These are phyloP conservation scores for Hirudinaria manillensis DNA, from an alignment of 2,888 invertebrate genomes.

Conservation along the genomic window DNA sequence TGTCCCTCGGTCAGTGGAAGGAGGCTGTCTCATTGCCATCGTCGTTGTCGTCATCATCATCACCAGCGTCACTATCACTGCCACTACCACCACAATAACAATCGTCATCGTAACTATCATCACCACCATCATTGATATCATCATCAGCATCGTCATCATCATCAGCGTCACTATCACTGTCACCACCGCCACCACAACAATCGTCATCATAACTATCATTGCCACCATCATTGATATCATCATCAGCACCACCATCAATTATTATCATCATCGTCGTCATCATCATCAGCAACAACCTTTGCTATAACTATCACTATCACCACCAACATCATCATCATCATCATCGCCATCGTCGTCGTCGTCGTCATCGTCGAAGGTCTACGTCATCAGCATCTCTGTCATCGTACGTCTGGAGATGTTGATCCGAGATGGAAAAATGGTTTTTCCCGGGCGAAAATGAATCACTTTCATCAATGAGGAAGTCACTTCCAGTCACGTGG, in stretches of 20 bases:
- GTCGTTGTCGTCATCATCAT: not conserved
- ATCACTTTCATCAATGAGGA: not conserved
- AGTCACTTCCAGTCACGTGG: not conserved
- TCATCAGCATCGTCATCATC: not conserved
- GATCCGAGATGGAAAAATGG: not conserved
- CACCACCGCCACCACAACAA: not conserved
- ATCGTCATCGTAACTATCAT: not conserved
- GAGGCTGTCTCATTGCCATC: not conserved
- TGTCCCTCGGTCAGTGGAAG: too few relatives aligned
- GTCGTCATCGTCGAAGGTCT: not conserved
- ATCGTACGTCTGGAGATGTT: not conserved
- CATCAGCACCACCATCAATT: not conserved
- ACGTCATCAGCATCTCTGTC: not conserved
- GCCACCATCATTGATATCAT: not conserved
- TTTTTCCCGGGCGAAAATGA: not conserved
- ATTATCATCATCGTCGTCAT: slow-evolving; percentile 39
- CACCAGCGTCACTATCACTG: not conserved
- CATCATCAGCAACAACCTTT: slow-evolving; percentile 41
- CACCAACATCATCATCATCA: not conserved
- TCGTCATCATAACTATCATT: not conserved
- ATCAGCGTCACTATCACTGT: not conserved
- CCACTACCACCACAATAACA: not conserved
- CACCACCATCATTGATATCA: slow-evolving; percentile 11
- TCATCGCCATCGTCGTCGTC: slow-evolving; percentile 35
- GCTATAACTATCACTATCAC: not conserved